Evolutionary conservation across 2,888 invertebrate genomes (phyloP).

Genomic region (Periphyllus acericola): DNA sequence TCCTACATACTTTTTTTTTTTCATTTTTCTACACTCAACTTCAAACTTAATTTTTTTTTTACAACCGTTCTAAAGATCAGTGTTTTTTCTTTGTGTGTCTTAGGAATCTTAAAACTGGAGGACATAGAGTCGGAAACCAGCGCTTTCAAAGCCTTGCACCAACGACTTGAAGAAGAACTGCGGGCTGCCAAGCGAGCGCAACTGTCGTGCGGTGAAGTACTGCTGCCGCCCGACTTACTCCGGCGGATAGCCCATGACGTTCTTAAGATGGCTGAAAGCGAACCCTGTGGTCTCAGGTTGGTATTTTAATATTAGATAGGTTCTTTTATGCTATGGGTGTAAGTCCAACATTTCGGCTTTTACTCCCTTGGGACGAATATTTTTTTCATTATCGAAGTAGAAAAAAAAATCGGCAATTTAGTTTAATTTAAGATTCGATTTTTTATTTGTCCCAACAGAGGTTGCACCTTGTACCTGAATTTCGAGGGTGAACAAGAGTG

Average conservation of each 20-base stretch:
- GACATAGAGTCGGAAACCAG: constrained; percentile 61
- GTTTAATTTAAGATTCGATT: constrained; percentile 2
- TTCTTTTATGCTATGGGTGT: not conserved
- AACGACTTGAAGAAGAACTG: constrained; percentile 81
- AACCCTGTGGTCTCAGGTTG: constrained; percentile 85
- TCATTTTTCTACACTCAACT: not conserved
- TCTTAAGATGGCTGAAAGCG: constrained; percentile 83
- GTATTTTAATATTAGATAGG: constrained; percentile 31
- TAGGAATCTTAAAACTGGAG: constrained; percentile 58
- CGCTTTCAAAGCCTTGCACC: constrained; percentile 74
- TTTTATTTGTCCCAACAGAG: constrained; percentile 68
- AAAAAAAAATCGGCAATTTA: not conserved
- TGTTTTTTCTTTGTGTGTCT: constrained; percentile 28
- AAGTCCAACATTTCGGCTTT: not conserved
- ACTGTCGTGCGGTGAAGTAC: constrained; percentile 84
- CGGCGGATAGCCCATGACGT: constrained; percentile 83
- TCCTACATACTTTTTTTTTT: constrained; percentile 5
- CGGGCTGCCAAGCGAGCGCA: constrained; percentile 83
- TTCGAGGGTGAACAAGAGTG: constrained; percentile 78
- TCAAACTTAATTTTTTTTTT: constrained; percentile 5
- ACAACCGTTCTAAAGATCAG: not conserved
- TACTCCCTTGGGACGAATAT: not conserved
- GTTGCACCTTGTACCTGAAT: constrained; percentile 86
- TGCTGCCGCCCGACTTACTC: constrained; percentile 84
- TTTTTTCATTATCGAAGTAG: not conserved